Percentiles rank a stretch among this genome's conserved stretches.
Conservation (phyloP, 2,113 vertebrate species). For the Rhineura floridana region DNA sequence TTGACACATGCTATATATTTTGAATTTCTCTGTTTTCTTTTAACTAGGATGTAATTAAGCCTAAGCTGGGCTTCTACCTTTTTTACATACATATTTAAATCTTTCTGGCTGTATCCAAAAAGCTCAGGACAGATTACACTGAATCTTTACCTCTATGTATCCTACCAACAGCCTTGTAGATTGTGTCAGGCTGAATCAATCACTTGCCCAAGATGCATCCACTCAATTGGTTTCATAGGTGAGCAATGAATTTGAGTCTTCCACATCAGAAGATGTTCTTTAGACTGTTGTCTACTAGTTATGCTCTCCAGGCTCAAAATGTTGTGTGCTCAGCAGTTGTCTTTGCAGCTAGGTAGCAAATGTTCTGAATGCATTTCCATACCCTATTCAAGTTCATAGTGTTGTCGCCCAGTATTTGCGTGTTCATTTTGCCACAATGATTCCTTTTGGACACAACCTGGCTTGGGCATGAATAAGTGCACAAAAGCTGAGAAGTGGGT, state of each 20-base stretch:
- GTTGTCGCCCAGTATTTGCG: neutral
- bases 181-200: neutral
- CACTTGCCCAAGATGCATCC: neutral
- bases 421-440: neutral
- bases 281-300: neutral
- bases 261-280: neutral
- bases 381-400: neutral
- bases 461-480: too few species aligned
- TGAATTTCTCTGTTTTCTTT: neutral
- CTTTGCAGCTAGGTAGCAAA: neutral
- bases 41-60: neutral
- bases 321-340: neutral
- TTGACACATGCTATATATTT: constrained; percentile 22
- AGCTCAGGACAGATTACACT: neutral
- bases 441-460: too few species aligned
- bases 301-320: neutral
- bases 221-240: neutral
- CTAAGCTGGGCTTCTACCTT: neutral
- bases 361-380: neutral
- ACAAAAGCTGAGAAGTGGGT: too few species aligned
- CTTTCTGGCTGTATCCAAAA: neutral
- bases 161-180: neutral
- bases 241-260: neutral
- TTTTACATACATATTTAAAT: neutral
- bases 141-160: neutral